These are phyloP conservation scores for Colius striatus DNA, from an alignment of 2,113 vertebrate genomes.

Conservation along the genomic window DNA sequence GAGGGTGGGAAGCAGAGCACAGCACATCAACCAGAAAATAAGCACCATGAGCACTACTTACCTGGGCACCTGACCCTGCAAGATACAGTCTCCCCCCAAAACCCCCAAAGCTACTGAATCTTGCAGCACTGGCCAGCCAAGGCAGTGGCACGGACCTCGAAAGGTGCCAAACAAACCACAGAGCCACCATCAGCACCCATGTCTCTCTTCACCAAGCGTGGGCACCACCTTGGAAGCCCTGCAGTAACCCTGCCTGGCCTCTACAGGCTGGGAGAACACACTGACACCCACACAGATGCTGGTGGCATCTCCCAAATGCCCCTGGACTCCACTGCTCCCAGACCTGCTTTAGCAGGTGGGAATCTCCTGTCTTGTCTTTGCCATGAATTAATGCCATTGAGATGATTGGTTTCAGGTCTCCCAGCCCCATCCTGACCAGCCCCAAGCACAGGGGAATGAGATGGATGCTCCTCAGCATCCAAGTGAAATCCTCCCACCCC, in stretches of 20 bases:
- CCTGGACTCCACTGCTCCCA: neutral
- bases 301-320: neutral
- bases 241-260: neutral
- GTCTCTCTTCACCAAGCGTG: neutral
- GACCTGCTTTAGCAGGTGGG: neutral
- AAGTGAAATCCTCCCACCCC: neutral
- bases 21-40: rapidly evolving
- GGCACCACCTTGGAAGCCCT: neutral
- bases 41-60: neutral
- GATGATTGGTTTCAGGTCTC: neutral
- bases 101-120: neutral
- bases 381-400: neutral
- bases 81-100: neutral
- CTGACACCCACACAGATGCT: rapidly evolving
- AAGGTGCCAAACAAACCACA: neutral
- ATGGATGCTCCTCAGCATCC: neutral
- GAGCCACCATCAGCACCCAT: neutral
- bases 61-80: neutral
- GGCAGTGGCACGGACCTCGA: neutral
- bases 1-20: neutral
- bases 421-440: neutral
- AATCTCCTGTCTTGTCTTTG: neutral
- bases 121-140: neutral
- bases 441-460: neutral
- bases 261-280: neutral